phyloP scores from a whole-genome alignment of 2,113 vertebrate species.

The Mustela nigripes region DNA sequence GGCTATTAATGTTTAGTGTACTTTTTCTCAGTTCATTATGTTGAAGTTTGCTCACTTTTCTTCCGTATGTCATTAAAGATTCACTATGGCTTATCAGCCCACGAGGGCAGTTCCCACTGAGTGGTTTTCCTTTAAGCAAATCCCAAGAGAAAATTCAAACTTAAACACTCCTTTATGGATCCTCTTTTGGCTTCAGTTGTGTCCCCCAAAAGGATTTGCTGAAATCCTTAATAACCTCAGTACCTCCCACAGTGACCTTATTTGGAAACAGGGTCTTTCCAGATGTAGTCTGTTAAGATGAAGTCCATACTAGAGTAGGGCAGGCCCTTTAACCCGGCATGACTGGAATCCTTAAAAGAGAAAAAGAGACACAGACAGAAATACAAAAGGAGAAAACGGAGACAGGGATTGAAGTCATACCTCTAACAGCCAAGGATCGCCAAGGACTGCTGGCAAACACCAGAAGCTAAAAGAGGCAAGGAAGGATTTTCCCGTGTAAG shows the following conservation, averaged over 20 bases:
- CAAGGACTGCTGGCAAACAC: neutral
- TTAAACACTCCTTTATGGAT: neutral
- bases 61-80: neutral
- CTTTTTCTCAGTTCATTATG: neutral
- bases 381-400: neutral
- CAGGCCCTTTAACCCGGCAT: neutral
- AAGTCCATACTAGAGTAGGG: neutral
- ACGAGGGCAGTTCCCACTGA: neutral
- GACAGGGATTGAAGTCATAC: rapidly evolving
- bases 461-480: neutral
- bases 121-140: neutral
- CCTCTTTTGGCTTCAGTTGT: neutral
- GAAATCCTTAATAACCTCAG: neutral
- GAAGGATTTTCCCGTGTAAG: neutral
- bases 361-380: neutral
- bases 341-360: neutral
- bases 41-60: neutral
- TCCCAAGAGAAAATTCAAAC: neutral
- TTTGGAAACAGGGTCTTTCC: neutral
- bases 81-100: neutral
- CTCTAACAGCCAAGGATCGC: neutral
- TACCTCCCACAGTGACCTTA: neutral
- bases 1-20: neutral
- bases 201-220: neutral
- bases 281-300: neutral